A percentile compares a stretch with the other conserved stretches of the same genome.
phyloP scores from a whole-genome alignment of 2,113 vertebrate species.

The Laterallus jamaicensis region DNA sequence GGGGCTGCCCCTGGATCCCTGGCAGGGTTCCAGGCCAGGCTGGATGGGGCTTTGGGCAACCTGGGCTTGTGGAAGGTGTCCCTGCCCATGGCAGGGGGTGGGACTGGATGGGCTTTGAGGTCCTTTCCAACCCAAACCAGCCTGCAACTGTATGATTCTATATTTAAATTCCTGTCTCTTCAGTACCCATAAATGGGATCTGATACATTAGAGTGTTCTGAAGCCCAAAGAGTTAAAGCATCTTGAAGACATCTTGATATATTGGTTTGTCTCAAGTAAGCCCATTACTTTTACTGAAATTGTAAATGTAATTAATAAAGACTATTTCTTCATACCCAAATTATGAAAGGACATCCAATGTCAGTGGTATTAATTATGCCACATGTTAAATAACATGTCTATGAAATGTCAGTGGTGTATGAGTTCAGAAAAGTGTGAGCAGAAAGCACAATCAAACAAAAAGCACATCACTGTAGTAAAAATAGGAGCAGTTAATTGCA shows the following conservation, averaged over 20 bases:
- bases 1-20: too few relatives aligned
- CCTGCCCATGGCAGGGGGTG: too few relatives aligned
- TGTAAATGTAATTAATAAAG: not conserved
- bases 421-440: not conserved
- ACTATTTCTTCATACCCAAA: rapidly evolving
- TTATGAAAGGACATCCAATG: not conserved
- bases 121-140: too few relatives aligned
- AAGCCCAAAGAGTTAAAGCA: not conserved
- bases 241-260: not conserved
- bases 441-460: not conserved
- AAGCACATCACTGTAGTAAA: not conserved
- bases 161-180: not conserved
- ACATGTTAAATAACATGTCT: not conserved
- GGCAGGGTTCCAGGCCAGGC: too few relatives aligned
- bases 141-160: too few relatives aligned
- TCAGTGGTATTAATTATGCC: not conserved
- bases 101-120: too few relatives aligned
- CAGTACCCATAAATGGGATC: not conserved
- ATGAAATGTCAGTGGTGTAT: not conserved
- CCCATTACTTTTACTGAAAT: not conserved
- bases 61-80: too few relatives aligned
- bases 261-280: not conserved
- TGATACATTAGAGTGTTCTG: not conserved
- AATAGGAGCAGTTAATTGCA: not conserved
- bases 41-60: too few relatives aligned